Conservation (phyloP, 2,888 invertebrate species). For the Ochropleura leucogaster region DNA sequence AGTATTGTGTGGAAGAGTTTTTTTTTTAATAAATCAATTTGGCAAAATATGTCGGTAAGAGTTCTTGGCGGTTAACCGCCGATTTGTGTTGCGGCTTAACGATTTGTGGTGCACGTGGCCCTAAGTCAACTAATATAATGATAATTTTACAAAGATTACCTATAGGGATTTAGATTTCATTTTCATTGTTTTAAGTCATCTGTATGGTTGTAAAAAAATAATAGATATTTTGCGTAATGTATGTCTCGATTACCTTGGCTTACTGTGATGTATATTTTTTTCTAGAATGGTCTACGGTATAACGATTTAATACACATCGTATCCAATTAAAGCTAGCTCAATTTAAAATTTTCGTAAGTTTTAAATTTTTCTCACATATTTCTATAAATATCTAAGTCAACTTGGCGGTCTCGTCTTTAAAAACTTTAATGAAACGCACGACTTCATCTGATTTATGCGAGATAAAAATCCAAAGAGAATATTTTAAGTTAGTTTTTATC, state of each 20-base stretch:
- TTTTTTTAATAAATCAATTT: no score
- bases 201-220: conserved; percentile 66
- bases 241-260: background rate
- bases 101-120: background rate
- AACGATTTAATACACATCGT: conserved; percentile 6
- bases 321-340: conserved; percentile 40
- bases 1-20: no score
- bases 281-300: conserved; percentile 7
- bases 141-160: conserved; percentile 37
- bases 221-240: background rate
- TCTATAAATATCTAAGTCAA: conserved; percentile 6
- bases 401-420: conserved; percentile 13
- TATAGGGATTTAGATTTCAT: conserved; percentile 56
- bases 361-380: conserved; percentile 1
- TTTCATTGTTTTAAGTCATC: conserved; percentile 58
- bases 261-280: conserved; percentile 12
- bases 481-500: conserved; percentile 11
- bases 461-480: conserved; percentile 16
- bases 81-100: background rate
- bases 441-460: background rate
- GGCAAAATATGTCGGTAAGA: no score
- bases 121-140: conserved; percentile 57
- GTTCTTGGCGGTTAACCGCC: no score
- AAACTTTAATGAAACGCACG: background rate
- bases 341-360: conserved; percentile 45